Evolutionary conservation across 2,888 invertebrate genomes (phyloP), one percentile per base, ranked within the genome.

Genomic region (Cotesia congregata): DNA sequence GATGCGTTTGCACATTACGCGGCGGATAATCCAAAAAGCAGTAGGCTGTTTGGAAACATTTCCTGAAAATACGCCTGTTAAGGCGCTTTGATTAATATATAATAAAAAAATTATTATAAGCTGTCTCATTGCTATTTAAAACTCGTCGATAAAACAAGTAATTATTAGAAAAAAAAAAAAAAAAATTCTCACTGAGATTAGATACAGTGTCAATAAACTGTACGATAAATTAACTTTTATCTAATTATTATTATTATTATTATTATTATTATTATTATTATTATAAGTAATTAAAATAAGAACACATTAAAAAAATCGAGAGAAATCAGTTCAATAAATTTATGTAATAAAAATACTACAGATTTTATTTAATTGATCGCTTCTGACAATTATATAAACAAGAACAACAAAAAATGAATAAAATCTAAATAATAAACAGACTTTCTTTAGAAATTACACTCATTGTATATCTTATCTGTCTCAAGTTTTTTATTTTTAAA

Each of bases 1-100:
- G 88, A 1, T 86, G 85, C 69, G 90, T 90, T 78, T 90, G 91
- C 79, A 91, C 91, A 83, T 92, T 93, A 79, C 92, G 92, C 79
- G 93, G 94, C 62, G 93, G 94, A 90, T 93, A 96, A 90, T 95
- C 95, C 88, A 94, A 91, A 90, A 93, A 96, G 90, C 93, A 96
- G 91, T 96, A 95, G n/a, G 93, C 93, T 73, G 93, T 94, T 89
- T 93, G 94, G 88, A 95, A 94, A 89, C 94, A 95, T 90, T 94
- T 94, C 90, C 95, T 94, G 90, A 86, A 90, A 89, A 88, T 85
- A 74, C 87, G 88, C 86, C 88, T 87, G 77, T 83, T 50, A 81
- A 83, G 85, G 85, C 83, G 85, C 85, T 83, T 84, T 83, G 82
- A 84, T 86, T 82, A 86, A 84, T 84, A 80, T 60, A 6, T 30